Conservation (phyloP, 2,797 vertebrate species). For the Trichosurus vulpecula region DNA sequence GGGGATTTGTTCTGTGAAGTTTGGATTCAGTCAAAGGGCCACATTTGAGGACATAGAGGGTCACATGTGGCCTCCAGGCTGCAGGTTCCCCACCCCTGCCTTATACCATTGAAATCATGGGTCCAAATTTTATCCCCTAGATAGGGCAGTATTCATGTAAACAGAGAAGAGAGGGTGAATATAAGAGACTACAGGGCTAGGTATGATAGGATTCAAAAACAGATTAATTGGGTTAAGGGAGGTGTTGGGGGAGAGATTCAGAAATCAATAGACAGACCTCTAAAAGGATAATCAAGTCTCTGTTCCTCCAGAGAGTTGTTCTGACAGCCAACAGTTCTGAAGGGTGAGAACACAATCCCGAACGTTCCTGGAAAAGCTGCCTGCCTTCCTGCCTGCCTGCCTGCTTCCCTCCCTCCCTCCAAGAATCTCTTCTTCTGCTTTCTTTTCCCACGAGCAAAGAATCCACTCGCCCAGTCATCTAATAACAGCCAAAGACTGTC, state of each 20-base stretch:
- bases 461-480: neutral
- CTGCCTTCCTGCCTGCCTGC: neutral
- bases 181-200: neutral
- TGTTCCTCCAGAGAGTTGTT: neutral
- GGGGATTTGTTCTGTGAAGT: no score
- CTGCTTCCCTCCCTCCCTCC: neutral
- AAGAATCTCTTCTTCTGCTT: neutral
- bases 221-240: neutral
- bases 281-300: neutral
- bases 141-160: neutral
- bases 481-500: neutral
- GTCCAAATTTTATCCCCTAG: neutral
- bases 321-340: neutral
- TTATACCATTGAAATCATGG: neutral
- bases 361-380: neutral
- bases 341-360: neutral
- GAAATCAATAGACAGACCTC: neutral
- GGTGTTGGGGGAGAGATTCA: neutral
- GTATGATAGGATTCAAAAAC: neutral
- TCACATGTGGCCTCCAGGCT: no score
- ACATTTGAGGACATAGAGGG: no score
- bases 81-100: no score
- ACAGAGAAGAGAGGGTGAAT: neutral
- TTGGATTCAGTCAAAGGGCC: no score
- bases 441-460: neutral